phyloP scores from a whole-genome alignment of 2,888 invertebrate genomes.

The Hymenopus coronatus region DNA sequence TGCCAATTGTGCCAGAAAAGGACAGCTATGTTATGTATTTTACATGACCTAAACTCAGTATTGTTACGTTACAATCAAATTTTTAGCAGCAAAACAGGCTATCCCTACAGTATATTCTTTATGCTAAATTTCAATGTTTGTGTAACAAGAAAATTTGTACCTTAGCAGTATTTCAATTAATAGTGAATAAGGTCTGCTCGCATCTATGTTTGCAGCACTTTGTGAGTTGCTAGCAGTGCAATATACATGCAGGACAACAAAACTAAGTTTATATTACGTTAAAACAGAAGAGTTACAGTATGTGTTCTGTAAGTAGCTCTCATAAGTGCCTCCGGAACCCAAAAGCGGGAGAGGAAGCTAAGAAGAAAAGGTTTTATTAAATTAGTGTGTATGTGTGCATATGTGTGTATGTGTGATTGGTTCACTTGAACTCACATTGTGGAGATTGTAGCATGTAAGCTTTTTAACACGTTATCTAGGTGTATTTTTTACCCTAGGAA shows the following conservation, averaged over 20 bases:
- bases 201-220: neutral
- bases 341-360: neutral
- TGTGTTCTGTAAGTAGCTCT: neutral
- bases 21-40: too few relatives aligned
- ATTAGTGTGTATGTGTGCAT: neutral
- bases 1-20: too few relatives aligned
- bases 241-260: neutral
- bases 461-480: slow-evolving; percentile 19
- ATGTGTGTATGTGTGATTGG: neutral
- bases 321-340: neutral
- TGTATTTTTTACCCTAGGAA: slow-evolving; percentile 20
- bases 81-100: too few relatives aligned
- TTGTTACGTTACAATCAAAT: too few relatives aligned
- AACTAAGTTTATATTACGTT: neutral
- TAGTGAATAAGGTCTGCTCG: neutral
- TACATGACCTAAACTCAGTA: too few relatives aligned
- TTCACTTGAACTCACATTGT: neutral
- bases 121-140: neutral
- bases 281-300: neutral
- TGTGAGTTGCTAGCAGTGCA: neutral
- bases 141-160: neutral
- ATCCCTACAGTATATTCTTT: too few relatives aligned
- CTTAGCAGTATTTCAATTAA: neutral
- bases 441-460: slow-evolving; percentile 3
- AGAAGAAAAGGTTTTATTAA: neutral